phyloP scores from a whole-genome alignment of 2,797 vertebrate genomes.

The Myotis pilosus region DNA sequence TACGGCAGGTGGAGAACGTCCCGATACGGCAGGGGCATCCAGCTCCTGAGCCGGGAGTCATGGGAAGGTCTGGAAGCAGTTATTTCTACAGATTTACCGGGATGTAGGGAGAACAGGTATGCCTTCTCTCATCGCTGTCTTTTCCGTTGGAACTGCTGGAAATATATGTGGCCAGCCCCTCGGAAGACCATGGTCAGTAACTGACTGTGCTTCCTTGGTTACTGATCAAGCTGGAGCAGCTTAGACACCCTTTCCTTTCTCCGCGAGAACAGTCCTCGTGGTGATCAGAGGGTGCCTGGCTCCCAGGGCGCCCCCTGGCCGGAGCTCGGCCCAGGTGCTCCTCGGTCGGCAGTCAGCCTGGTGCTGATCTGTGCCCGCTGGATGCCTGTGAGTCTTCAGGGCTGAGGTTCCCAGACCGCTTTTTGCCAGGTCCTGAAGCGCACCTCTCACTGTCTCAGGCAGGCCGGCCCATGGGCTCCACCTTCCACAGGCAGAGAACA shows the following conservation, averaged over 20 bases:
- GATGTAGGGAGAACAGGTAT: neutral
- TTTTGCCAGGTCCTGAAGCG: too few species aligned
- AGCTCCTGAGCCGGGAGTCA: neutral
- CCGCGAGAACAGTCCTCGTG: neutral
- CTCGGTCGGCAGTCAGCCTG: neutral
- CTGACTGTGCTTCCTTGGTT: too few species aligned
- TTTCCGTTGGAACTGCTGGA: neutral
- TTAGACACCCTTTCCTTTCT: neutral
- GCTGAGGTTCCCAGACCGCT: neutral
- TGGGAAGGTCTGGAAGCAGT: neutral
- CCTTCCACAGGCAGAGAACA: neutral
- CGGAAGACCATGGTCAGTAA: neutral
- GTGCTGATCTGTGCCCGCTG: neutral
- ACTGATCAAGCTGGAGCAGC: neutral
- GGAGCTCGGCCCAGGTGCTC: neutral
- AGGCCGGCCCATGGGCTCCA: accelerated
- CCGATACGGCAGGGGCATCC: neutral
- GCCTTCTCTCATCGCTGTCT: neutral
- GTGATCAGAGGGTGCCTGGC: neutral
- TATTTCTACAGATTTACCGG: neutral
- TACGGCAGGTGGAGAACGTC: too few species aligned
- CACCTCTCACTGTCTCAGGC: accelerated
- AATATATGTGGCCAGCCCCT: neutral
- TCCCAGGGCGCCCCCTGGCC: neutral
- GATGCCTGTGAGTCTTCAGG: neutral